Evolutionary conservation across 2,113 vertebrate genomes (phyloP).

Genomic region (Trichomycterus rosablanca): DNA sequence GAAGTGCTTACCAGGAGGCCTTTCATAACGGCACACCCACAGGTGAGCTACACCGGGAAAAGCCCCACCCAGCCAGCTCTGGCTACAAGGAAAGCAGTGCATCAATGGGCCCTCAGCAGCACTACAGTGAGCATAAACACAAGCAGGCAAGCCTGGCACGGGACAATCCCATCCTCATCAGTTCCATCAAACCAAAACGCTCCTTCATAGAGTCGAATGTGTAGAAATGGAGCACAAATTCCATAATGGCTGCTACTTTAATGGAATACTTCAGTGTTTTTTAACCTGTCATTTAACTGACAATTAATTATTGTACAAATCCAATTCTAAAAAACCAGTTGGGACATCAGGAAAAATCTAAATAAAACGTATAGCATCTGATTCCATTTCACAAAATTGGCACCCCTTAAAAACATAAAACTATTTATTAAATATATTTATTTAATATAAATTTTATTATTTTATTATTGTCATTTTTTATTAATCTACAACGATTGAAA

Average conservation of each 20-base stretch:
- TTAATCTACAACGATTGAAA: too few species aligned
- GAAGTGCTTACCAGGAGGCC: slow-evolving; percentile 41
- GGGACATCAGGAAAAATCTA: too few species aligned
- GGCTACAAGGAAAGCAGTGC: slow-evolving; percentile 24
- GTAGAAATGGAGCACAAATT: slow-evolving; percentile 54
- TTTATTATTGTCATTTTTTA: too few species aligned
- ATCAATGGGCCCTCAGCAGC: slow-evolving; percentile 33
- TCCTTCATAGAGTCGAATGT: slow-evolving; percentile 97
- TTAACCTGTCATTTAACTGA: too few species aligned
- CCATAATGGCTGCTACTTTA: not conserved
- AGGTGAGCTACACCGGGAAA: slow-evolving; percentile 21
- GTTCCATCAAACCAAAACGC: slow-evolving; percentile 87
- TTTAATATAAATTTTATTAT: too few species aligned
- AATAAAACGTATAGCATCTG: too few species aligned
- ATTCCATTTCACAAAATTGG: too few species aligned
- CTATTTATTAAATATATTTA: too few species aligned
- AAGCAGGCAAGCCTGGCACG: slow-evolving; percentile 67
- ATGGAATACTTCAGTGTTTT: not conserved
- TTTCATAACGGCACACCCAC: slow-evolving; percentile 60
- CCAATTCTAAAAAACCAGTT: too few species aligned
- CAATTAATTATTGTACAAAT: too few species aligned
- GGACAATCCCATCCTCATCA: slow-evolving; percentile 74
- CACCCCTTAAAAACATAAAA: too few species aligned
- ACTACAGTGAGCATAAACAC: slow-evolving; percentile 61
- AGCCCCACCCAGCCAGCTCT: slow-evolving; percentile 45